Percentiles rank a stretch among this genome's conserved stretches.
These are phyloP conservation scores for Drosophila bocqueti DNA, from an alignment of 1,140 invertebrate species.

Conservation along the genomic window DNA sequence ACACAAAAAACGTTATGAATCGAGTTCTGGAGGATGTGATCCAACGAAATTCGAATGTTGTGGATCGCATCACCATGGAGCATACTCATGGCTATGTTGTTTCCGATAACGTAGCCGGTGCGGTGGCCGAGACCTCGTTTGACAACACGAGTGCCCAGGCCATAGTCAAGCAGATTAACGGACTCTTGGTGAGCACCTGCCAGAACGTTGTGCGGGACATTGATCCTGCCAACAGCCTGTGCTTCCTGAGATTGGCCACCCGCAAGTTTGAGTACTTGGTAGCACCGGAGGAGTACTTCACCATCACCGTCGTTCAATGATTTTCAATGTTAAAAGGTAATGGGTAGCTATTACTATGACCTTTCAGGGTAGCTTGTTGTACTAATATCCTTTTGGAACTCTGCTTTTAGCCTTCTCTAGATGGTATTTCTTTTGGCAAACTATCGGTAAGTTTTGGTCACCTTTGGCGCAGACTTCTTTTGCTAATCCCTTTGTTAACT, in stretches of 20 bases:
- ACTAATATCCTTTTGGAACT: not conserved
- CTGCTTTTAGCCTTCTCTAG: not conserved
- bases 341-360: too few relatives aligned
- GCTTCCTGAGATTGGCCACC: conserved; percentile 66
- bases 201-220: conserved; percentile 73
- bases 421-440: not conserved
- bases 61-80: conserved; percentile 69
- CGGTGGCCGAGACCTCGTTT: conserved; percentile 66
- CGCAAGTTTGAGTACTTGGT: conserved; percentile 78
- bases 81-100: conserved; percentile 70
- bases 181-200: conserved; percentile 44
- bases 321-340: not conserved
- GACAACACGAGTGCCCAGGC: conserved; percentile 76
- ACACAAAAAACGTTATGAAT: conserved; percentile 41
- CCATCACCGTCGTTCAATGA: conserved; percentile 76
- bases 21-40: conserved; percentile 69
- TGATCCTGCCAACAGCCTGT: conserved; percentile 66
- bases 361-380: not conserved
- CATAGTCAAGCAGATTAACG: conserved; percentile 69
- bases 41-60: conserved; percentile 31
- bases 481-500: too few relatives aligned
- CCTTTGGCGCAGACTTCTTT: not conserved
- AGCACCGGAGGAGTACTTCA: conserved; percentile 76
- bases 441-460: not conserved
- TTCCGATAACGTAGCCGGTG: conserved; percentile 61